phyloP scores from a whole-genome alignment of 37 sponge, comb jelly and placozoan species.

The Corticium candelabrum region DNA sequence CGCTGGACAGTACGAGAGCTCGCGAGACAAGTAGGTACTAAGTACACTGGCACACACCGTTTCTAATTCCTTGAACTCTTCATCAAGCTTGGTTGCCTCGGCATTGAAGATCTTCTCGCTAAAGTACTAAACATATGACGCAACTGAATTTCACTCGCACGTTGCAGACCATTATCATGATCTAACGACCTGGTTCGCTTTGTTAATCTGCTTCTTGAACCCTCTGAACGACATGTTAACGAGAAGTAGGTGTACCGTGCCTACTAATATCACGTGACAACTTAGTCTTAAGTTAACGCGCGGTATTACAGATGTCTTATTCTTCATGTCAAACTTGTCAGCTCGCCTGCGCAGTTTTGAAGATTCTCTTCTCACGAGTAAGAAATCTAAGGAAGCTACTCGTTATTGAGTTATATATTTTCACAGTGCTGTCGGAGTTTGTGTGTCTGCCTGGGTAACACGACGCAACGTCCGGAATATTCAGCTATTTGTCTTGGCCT shows the following conservation, averaged over 20 bases:
- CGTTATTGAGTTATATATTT: no score
- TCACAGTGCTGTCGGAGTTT: constrained; percentile 13
- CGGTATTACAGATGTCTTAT: no score
- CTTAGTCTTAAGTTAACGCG: no score
- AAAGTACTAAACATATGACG: constrained; percentile 50
- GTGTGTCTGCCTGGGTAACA: constrained; percentile 9
- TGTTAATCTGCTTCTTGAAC: constrained; percentile 10
- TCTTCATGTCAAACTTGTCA: constrained; percentile 9
- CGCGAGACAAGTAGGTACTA: no score
- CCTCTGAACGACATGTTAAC: not conserved
- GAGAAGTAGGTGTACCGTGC: not conserved
- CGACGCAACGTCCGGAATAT: constrained; percentile 27
- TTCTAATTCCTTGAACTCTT: constrained; percentile 74
- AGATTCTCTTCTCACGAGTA: constrained; percentile 33
- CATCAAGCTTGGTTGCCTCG: constrained; percentile 50
- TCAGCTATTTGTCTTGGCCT: constrained; percentile 47
- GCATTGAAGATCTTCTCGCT: constrained; percentile 88
- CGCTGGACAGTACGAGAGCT: no score
- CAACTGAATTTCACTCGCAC: not conserved
- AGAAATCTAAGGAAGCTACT: no score
- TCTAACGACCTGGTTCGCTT: constrained; percentile 5
- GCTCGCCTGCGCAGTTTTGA: constrained; percentile 44
- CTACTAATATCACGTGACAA: constrained; percentile 11
- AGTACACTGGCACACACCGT: constrained; percentile 35
- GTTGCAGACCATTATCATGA: not conserved